Evolutionary conservation across 2,888 invertebrate genomes (phyloP).

Genomic region (Onchidella celtica): DNA sequence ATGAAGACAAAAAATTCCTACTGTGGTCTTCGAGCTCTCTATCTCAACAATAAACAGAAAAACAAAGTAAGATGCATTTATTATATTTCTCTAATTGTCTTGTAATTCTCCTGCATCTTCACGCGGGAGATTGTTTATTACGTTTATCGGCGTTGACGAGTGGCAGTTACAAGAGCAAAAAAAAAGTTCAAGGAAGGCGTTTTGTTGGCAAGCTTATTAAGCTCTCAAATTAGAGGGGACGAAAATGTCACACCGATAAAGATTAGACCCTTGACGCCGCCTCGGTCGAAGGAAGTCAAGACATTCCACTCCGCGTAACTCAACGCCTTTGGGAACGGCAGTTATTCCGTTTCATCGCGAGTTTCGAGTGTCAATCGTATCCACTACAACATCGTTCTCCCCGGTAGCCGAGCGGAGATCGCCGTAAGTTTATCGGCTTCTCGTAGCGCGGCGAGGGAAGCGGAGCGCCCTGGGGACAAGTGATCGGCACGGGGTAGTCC

Average conservation of each 20-base stretch:
- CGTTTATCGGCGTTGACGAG: too few relatives aligned
- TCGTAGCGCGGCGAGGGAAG: conserved; percentile 38
- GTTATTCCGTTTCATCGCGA: conserved; percentile 37
- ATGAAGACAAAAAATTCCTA: too few relatives aligned
- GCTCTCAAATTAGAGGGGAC: too few relatives aligned
- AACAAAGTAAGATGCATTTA: too few relatives aligned
- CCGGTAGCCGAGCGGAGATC: conserved; percentile 31
- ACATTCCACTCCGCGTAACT: conserved; percentile 24
- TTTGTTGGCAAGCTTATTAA: too few relatives aligned
- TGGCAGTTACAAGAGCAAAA: too few relatives aligned
- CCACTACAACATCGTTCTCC: conserved; percentile 36
- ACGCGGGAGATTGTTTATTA: too few relatives aligned
- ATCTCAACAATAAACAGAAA: too few relatives aligned
- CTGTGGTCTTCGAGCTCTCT: too few relatives aligned
- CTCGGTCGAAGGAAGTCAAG: conserved; percentile 14
- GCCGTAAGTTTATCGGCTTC: conserved; percentile 32
- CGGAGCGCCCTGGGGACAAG: conserved; percentile 30
- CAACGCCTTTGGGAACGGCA: conserved; percentile 21
- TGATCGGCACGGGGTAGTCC: conserved; percentile 21
- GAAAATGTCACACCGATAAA: neutral
- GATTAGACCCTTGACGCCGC: conserved; percentile 13
- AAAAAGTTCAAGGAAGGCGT: too few relatives aligned
- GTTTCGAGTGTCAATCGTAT: conserved; percentile 40
- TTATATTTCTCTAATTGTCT: too few relatives aligned
- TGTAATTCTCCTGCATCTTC: too few relatives aligned